Evolutionary conservation across 2,797 vertebrate genomes (phyloP), one percentile per base, ranked within the genome.

Genomic region (Gobio occitaniae): DNA sequence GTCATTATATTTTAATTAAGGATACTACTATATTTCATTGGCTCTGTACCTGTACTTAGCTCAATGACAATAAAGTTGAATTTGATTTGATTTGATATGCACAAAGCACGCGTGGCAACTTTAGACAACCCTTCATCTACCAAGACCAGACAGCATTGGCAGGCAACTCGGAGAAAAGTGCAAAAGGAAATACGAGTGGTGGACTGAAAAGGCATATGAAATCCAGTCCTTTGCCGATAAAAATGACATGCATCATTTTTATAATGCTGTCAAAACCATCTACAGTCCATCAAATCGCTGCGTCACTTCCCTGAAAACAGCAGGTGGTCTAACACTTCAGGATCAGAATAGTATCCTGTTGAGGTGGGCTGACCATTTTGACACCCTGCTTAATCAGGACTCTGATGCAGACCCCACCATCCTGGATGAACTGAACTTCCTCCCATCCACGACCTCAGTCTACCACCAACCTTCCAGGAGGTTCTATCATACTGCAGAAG

Each of bases 201-300:
- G 56, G 59, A 54, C 12, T 25, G 16, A 59, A 80, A 74, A 72
- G 78, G 68, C 54, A 61, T 17, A 70, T 9, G 50, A 71, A 41
- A 78, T 84, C 21, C 75, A 70, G 56, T 65, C 83, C 36, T 75
- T 72, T 80, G 56, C 48, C 2, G 56, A 80, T 69, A 66, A 11
- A 65, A 74, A 56, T 63, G 56, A 66, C 29, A 80, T 85, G 56
- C 63, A 84, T 32, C 3, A 16, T 48, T 79, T 85, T 15, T 80
- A 80, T 70, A 72, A 80, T 85, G 32, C 32, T 36, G 19, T 80
- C 74, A 54, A 84, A 61, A 12, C 82, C 48, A 69, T 69, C 19
- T 78, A 78, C 3, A 3, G 74, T 21, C 74, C 82, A 77, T 69
- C 8, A 38, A 78, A 1, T 36, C 7, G 12, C 44, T 25, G n/a